phyloP scores from a whole-genome alignment of 1,140 invertebrate genomes.

The Paraescarpia echinospica region DNA sequence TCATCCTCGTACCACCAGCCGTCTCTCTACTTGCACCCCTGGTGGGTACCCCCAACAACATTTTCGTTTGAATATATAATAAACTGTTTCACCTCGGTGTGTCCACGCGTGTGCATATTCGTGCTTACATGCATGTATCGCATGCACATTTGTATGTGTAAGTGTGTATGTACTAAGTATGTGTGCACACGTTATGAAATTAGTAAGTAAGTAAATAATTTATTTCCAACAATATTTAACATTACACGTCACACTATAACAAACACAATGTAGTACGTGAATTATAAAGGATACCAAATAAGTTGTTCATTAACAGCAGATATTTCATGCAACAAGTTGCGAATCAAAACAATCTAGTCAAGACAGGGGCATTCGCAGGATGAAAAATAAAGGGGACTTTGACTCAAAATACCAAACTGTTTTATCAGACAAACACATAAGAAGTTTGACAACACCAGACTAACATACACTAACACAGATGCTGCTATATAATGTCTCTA shows the following conservation, averaged over 20 bases:
- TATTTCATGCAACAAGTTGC: background rate
- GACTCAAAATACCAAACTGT: background rate
- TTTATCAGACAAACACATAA: background rate
- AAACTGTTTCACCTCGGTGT: no score
- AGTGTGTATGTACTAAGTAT: background rate
- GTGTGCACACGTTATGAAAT: no score
- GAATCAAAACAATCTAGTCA: background rate
- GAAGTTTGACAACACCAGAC: background rate
- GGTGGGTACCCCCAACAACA: background rate
- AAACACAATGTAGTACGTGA: no score
- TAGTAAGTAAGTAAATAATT: no score
- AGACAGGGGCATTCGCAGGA: background rate
- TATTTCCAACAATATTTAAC: no score
- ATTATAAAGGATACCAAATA: background rate
- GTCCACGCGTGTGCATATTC: no score
- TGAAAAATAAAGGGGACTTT: background rate
- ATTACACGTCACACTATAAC: no score
- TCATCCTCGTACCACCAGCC: background rate
- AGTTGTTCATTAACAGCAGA: background rate
- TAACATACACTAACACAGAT: background rate
- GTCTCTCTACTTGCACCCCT: background rate
- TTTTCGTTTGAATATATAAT: no score
- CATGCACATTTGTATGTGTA: background rate
- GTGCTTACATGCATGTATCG: background rate
- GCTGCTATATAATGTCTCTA: background rate